Percentiles rank a stretch among this genome's conserved stretches.
phyloP scores from a whole-genome alignment of 2,888 invertebrate species.

The Drosophila trichaetosa region DNA sequence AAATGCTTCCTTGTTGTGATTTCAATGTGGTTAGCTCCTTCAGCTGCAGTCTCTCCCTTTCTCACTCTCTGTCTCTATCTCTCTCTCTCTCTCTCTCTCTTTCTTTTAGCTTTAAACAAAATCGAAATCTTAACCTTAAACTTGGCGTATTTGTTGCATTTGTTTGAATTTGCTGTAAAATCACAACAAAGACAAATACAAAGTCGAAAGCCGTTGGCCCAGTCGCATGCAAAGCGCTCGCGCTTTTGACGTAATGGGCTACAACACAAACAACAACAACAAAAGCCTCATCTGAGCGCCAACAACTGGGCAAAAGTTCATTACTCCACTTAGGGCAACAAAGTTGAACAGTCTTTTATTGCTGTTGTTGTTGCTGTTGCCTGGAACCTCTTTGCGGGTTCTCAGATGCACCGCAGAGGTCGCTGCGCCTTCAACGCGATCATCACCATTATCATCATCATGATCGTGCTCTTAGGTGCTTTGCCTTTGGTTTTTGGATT shows the following conservation, averaged over 20 bases:
- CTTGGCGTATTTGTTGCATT: constrained; percentile 44
- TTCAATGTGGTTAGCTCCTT: constrained; percentile 5
- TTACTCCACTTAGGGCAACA: constrained; percentile 76
- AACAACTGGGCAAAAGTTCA: constrained; percentile 69
- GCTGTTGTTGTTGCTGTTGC: constrained; percentile 3
- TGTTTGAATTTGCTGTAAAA: constrained; percentile 49
- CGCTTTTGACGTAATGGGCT: constrained; percentile 75
- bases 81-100: constrained; percentile 14
- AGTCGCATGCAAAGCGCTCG: constrained; percentile 69
- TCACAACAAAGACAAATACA: constrained; percentile 26
- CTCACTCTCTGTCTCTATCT: background rate
- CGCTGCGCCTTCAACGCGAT: constrained; percentile 59
- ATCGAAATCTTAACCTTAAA: constrained; percentile 79
- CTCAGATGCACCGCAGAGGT: constrained; percentile 53
- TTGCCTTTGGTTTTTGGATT: constrained; percentile 20
- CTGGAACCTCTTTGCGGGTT: constrained; percentile 46
- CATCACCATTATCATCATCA: constrained; percentile 23
- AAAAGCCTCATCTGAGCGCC: constrained; percentile 18
- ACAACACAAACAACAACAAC: constrained; percentile 43
- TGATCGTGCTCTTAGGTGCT: constrained; percentile 21
- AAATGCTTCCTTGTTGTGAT: constrained; percentile 67
- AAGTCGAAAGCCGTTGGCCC: constrained; percentile 49
- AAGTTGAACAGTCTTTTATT: constrained; percentile 60
- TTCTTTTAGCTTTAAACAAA: constrained; percentile 53
- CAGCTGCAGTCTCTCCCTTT: background rate